These are phyloP conservation scores for Hipparchia semele DNA, from an alignment of 2,888 invertebrate genomes.

Conservation along the genomic window DNA sequence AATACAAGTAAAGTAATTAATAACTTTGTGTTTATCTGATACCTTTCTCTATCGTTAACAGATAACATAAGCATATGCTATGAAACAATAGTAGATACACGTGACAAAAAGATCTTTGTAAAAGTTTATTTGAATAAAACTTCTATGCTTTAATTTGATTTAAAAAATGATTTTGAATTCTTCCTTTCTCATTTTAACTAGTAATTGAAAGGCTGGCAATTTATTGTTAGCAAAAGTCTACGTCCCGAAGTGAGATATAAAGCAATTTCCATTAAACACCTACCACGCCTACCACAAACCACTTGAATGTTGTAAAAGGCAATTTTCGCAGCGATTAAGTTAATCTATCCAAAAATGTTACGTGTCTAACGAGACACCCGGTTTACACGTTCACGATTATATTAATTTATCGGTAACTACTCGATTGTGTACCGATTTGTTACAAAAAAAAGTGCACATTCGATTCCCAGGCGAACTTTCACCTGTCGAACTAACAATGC, in stretches of 20 bases:
- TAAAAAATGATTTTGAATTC: neutral
- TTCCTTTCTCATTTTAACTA: neutral
- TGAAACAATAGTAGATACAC: too few relatives aligned
- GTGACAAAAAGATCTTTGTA: too few relatives aligned
- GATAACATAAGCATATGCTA: too few relatives aligned
- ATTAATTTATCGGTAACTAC: neutral
- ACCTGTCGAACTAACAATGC: constrained; percentile 64
- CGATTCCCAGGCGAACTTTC: constrained; percentile 66
- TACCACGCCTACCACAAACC: neutral
- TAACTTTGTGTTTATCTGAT: too few relatives aligned
- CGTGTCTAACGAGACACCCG: constrained; percentile 21
- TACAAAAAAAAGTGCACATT: constrained; percentile 40
- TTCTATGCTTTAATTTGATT: too few relatives aligned
- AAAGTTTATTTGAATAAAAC: too few relatives aligned
- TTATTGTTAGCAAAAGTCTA: neutral
- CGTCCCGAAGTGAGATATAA: neutral
- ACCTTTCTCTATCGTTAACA: too few relatives aligned
- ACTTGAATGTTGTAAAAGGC: neutral
- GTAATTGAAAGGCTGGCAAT: neutral
- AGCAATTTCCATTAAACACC: neutral
- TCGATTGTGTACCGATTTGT: constrained; percentile 33
- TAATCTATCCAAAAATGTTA: constrained; percentile 6
- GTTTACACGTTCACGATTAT: constrained; percentile 26
- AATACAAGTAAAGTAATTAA: too few relatives aligned
- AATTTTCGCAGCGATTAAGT: constrained; percentile 12